phyloP scores from a whole-genome alignment of 2,888 invertebrate species.

The Mesorhabditis spiculigera region DNA sequence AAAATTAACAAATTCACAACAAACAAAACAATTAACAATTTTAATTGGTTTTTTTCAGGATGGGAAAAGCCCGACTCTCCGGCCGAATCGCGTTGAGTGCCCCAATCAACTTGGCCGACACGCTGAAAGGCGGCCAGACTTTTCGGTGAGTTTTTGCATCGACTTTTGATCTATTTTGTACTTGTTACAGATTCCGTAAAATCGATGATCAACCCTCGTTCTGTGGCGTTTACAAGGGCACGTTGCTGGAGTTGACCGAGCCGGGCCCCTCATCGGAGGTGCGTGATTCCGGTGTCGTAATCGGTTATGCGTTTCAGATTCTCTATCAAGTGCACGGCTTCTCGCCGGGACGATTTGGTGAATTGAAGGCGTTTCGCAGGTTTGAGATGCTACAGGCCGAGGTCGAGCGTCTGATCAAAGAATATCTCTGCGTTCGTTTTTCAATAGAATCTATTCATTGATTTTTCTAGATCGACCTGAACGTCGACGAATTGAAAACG shows the following conservation, averaged over 20 bases:
- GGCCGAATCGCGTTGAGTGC: not conserved
- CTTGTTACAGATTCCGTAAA: not conserved
- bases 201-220: not conserved
- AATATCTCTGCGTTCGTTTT: not conserved
- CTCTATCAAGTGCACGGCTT: not conserved
- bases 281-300: not conserved
- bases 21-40: too few relatives aligned
- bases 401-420: not conserved
- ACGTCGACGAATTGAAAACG: not conserved
- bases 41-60: too few relatives aligned
- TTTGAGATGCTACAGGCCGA: too few relatives aligned
- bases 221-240: not conserved
- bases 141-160: conserved; percentile 4
- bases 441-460: not conserved
- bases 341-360: not conserved
- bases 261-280: not conserved
- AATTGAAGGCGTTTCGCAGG: too few relatives aligned
- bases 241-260: not conserved
- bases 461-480: not conserved
- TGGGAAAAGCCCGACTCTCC: not conserved
- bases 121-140: not conserved
- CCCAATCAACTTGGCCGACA: not conserved
- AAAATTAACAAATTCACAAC: too few relatives aligned
- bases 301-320: not conserved
- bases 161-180: not conserved